phyloP scores from a whole-genome alignment of 2,888 invertebrate species.

The Tiliacea citrago region DNA sequence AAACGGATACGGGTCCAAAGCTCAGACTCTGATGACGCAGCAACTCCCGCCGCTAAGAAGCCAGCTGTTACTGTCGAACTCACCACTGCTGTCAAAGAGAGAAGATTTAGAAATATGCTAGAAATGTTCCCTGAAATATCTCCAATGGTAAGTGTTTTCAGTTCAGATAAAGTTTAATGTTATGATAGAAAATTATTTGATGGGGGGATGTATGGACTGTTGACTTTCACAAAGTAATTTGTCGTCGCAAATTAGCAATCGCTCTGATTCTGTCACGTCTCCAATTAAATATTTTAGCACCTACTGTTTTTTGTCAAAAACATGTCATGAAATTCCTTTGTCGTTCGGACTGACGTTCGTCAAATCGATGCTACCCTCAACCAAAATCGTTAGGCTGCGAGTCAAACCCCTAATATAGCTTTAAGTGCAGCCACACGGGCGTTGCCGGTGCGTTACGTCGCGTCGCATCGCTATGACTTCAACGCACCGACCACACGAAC shows the following conservation, averaged over 20 bases:
- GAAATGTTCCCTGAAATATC: constrained; percentile 92
- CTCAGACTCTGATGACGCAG: constrained; percentile 90
- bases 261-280: background rate
- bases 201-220: background rate
- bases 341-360: background rate
- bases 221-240: background rate
- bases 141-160: constrained; percentile 86
- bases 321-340: background rate
- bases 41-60: constrained; percentile 76
- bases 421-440: no score
- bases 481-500: no score
- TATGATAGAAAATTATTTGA: no score
- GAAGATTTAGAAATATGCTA: constrained; percentile 91
- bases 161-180: background rate
- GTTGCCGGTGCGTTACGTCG: no score
- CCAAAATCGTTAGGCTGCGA: background rate
- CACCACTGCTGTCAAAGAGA: constrained; percentile 89
- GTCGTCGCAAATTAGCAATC: background rate
- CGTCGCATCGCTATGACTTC: no score
- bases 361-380: background rate
- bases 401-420: background rate
- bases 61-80: constrained; percentile 71
- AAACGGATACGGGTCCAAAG: constrained; percentile 86
- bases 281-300: background rate
- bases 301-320: background rate